Evolutionary conservation across 92 coral and sea anemone genomes (phyloP), one percentile per base, ranked within the genome.

Genomic region (Porites evermanni): DNA sequence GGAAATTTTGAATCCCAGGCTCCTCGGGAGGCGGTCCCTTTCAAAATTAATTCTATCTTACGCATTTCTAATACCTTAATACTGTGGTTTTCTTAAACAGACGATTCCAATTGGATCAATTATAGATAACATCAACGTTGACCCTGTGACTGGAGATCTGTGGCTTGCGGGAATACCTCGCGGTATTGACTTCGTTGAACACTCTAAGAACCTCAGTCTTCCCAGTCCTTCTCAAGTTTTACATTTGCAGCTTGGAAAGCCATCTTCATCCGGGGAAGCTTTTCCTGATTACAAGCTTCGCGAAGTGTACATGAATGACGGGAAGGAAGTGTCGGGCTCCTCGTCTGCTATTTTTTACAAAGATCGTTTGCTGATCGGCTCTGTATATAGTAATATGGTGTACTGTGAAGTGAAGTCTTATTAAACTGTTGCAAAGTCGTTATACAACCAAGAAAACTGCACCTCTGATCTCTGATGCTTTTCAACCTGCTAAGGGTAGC

Each of bases 301-400:
- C 54, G 96, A 87, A 67, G 93, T 90, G 54, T 90, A 93, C 83
- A 53, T 76, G 81, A 90, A 93, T 71, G 93, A 93, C 72, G 96
- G 96, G 7, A 75, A 64, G 24, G 93, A 93, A 77, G 69, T 87
- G 59, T 58, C 74, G 8, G 91, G 89, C 18, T 63, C 88, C 32
- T 69, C 94, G 2, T 47, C 88, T 47, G 98, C 98, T 2, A 84
- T 90, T 23, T 86, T 81, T 51, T 93, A 88, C 74, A 90, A 86
- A 24, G 95, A 95, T 60, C 96, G 86, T 26, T 89, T 97, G 13
- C 85, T 97, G 38, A 82, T 93, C 52, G 99, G 99, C 24, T 90
- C 94, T 72, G 81, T 70, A 60, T 84, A 60, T 52, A 91, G 93
- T 69, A 92, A 95, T 75, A 74, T 97, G 90, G 86, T 97, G 53